Evolutionary conservation across 2,888 invertebrate species (phyloP).

Genomic region (Pantelozetes paolii): DNA sequence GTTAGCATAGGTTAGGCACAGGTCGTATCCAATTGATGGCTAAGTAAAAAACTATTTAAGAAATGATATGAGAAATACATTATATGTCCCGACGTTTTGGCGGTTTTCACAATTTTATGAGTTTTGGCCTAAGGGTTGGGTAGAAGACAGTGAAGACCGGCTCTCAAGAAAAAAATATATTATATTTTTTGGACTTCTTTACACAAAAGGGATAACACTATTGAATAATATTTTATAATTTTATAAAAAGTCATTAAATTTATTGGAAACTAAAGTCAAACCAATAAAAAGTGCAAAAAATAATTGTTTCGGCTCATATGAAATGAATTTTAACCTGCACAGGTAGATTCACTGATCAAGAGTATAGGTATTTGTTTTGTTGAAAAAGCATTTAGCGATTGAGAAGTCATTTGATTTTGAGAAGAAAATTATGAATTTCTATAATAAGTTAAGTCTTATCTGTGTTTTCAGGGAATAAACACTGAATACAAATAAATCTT

Average conservation of each 20-base stretch:
- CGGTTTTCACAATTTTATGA: background rate
- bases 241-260: slow-evolving; percentile 1
- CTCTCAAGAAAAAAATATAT: background rate
- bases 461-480: background rate
- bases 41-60: background rate
- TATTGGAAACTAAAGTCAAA: background rate
- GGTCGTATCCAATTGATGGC: background rate
- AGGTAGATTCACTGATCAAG: too few relatives aligned
- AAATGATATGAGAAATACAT: background rate
- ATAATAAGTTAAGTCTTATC: too few relatives aligned
- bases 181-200: background rate
- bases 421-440: too few relatives aligned
- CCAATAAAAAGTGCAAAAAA: background rate
- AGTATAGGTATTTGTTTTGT: too few relatives aligned
- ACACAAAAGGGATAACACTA: too few relatives aligned
- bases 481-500: background rate
- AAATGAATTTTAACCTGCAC: too few relatives aligned
- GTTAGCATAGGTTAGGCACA: background rate
- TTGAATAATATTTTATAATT: background rate
- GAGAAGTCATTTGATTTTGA: too few relatives aligned
- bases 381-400: too few relatives aligned
- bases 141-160: background rate
- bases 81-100: background rate
- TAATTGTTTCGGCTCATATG: background rate
- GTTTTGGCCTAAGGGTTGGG: background rate